These are phyloP conservation scores for Trinectes maculatus DNA, from an alignment of 2,113 vertebrate species.

Conservation along the genomic window DNA sequence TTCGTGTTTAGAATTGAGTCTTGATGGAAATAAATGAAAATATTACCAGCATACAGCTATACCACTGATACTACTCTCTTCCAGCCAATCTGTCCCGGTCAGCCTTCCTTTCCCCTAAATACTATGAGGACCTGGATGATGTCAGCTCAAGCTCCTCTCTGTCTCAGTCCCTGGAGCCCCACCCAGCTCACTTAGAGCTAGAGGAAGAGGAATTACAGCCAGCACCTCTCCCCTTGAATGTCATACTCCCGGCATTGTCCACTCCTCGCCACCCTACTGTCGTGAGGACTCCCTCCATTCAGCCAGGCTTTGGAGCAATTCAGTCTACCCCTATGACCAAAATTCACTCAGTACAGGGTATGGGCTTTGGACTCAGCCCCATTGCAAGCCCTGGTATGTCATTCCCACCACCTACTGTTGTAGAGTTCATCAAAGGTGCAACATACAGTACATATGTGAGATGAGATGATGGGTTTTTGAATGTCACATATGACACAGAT, in stretches of 20 bases:
- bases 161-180: slow-evolving; percentile 86
- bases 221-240: slow-evolving; percentile 39
- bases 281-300: slow-evolving; percentile 89
- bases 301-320: slow-evolving; percentile 83
- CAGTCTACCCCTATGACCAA: slow-evolving; percentile 84
- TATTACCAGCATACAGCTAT: not conserved
- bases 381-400: slow-evolving; percentile 73
- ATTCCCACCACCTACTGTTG: not conserved
- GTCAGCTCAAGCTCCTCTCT: slow-evolving; percentile 91
- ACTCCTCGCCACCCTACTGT: slow-evolving; percentile 86
- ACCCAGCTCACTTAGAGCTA: slow-evolving; percentile 76
- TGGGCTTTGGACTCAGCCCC: slow-evolving; percentile 70
- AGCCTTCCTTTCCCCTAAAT: slow-evolving; percentile 92
- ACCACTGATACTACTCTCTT: slow-evolving; percentile 6
- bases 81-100: slow-evolving; percentile 92
- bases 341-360: slow-evolving; percentile 57
- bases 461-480: too few species aligned
- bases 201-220: slow-evolving; percentile 78
- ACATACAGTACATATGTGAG: too few species aligned
- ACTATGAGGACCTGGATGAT: slow-evolving; percentile 93
- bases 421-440: not conserved
- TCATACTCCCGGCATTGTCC: slow-evolving; percentile 22
- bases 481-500: not conserved
- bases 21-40: not conserved
- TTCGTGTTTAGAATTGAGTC: not conserved